phyloP scores from a whole-genome alignment of 2,888 invertebrate genomes.

The Amphipyra berbera region DNA sequence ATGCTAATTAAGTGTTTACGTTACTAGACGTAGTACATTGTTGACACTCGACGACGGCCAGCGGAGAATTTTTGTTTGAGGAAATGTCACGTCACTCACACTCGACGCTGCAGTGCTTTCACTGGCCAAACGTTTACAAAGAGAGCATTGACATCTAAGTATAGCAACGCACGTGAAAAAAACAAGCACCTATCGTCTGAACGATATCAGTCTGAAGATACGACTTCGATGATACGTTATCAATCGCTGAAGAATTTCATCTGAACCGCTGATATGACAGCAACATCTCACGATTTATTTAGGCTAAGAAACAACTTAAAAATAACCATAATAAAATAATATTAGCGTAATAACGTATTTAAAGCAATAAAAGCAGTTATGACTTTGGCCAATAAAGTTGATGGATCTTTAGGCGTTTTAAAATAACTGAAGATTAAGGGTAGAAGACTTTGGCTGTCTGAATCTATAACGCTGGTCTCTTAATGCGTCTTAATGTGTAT shows the following conservation, averaged over 20 bases:
- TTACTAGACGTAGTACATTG: constrained; percentile 71
- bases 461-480: constrained; percentile 78
- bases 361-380: constrained; percentile 85
- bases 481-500: constrained; percentile 89
- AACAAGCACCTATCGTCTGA: constrained; percentile 57
- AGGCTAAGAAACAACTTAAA: constrained; percentile 73
- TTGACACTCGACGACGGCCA: constrained; percentile 71
- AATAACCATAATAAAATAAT: constrained; percentile 83
- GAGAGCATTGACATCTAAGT: constrained; percentile 68
- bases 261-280: constrained; percentile 74
- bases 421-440: constrained; percentile 88
- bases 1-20: constrained; percentile 88
- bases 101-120: constrained; percentile 72
- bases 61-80: constrained; percentile 69
- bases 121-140: constrained; percentile 61
- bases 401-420: constrained; percentile 82
- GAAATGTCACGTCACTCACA: constrained; percentile 73
- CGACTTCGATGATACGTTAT: constrained; percentile 62
- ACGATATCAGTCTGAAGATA: constrained; percentile 59
- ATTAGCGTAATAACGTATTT: constrained; percentile 86
- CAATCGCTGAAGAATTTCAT: constrained; percentile 69
- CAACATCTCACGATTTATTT: constrained; percentile 73
- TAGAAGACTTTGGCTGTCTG: constrained; percentile 78
- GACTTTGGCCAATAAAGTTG: constrained; percentile 85
- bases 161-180: constrained; percentile 52